Evolutionary conservation across 1,140 invertebrate genomes (phyloP), one percentile per base, ranked within the genome.

Genomic region (Ceratoteleas bidentatus): DNA sequence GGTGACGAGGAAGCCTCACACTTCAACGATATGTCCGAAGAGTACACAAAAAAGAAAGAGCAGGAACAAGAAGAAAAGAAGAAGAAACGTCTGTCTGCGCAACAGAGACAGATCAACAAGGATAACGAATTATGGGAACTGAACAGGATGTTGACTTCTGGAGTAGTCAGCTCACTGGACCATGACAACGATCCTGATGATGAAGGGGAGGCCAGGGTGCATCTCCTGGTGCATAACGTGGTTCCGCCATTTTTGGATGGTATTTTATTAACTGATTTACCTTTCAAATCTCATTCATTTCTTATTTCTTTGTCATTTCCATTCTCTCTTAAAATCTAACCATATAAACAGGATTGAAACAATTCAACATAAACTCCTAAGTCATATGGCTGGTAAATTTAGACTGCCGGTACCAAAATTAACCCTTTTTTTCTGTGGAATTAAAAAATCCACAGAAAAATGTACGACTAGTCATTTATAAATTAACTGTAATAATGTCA

Each of bases 71-170:
- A 98, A 88, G 96, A 97, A 84, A 95, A 95, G 81, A 95, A 97
- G 61, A 97, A 97, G 74, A 97, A 98, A 87, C 94, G 97, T 50
- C 95, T 99, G 88, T 98, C 97, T 5, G 98, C 98, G 0, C 97
- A 98, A 87, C 96, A 99, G 85, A 93, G 97, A 56, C 98, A 99
- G 91, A 98, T 95, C 89, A 97, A 99, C 90, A 98, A 98, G 89
- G 98, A 99, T 90, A 99, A 99, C 90, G 98, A 99, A 88, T 92
- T 99, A 40, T 99, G 99, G 99, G 99, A 99, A 90, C 94, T 98
- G 9, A 99, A 99, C 92, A 94, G 99, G 77, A 98, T 99, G 97
- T 93, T 99, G 8, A 98, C 98, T 3, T 98, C 97, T 68, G 98
- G 98, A 58, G 98, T 99, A 9, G 98, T 99, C 0, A 96, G 96